Percentiles rank a stretch among this genome's conserved stretches.
Evolutionary conservation across 2,888 invertebrate species (phyloP).

Genomic region (Heliothis peltigera): DNA sequence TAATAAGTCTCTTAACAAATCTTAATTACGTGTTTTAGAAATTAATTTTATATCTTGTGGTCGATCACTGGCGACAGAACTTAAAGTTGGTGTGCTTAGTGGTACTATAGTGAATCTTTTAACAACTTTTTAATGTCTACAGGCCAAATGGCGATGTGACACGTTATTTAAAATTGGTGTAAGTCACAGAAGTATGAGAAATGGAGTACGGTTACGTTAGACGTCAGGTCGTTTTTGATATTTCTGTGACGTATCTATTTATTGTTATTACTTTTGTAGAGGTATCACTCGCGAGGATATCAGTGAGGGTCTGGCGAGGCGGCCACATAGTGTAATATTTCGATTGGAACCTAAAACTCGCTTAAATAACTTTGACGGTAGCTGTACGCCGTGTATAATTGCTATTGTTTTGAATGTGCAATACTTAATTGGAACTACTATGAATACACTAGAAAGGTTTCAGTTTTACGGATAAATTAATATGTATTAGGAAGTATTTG

Average conservation of each 20-base stretch:
- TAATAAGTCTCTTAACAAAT: conserved; percentile 60
- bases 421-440: conserved; percentile 61
- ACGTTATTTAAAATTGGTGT: conserved; percentile 57
- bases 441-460: conserved; percentile 74
- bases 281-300: conserved; percentile 59
- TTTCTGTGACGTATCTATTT: conserved; percentile 41
- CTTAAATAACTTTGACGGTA: conserved; percentile 63
- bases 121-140: conserved; percentile 54
- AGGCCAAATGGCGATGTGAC: conserved; percentile 38
- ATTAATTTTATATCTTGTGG: conserved; percentile 65
- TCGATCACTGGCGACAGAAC: conserved; percentile 56
- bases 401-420: conserved; percentile 60
- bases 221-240: conserved; percentile 37
- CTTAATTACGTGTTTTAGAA: conserved; percentile 62
- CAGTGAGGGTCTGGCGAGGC: conserved; percentile 51
- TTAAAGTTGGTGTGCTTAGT: conserved; percentile 58
- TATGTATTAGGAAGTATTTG: conserved; percentile 72
- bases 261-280: conserved; percentile 61
- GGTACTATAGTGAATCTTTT: conserved; percentile 56
- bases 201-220: conserved; percentile 19
- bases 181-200: conserved; percentile 47
- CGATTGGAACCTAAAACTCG: conserved; percentile 66
- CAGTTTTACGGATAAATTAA: conserved; percentile 70
- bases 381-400: conserved; percentile 55
- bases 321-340: conserved; percentile 64